Evolutionary conservation across 2,113 vertebrate genomes (phyloP), one percentile per base, ranked within the genome.

Genomic region (Rafetus swinhoei): DNA sequence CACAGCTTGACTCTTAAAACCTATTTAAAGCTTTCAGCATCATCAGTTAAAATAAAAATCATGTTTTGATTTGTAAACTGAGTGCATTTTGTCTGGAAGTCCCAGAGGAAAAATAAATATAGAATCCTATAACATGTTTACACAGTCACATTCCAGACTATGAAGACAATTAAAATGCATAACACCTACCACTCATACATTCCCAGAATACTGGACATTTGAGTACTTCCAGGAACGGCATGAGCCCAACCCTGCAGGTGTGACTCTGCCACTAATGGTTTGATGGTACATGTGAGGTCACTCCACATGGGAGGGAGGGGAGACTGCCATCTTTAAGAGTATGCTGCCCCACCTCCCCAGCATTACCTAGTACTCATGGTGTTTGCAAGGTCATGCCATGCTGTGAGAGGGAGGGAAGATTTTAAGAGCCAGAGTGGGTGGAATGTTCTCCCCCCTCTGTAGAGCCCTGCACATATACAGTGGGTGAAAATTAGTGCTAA

Each of bases 1-100:
- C 8, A 2, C 93, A 95, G 55, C 84, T 85, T 91, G 80, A 88
- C 57, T 94, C 62, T 59, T 72, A 90, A 87, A 88, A 45, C 89
- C 88, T 72, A 32, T n/a, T 92, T 74, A 18, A 65, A 65, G 45
- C 91, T 57, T 81, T 18, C 74, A 62, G 72, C 86, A 35, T 85
- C 87, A 65, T 86, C 90, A 81, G 18, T 88, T 87, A 92, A 87
- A 88, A 55, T 83, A 92, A 94, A 82, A 39, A 94, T 88, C 89
- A 90, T 53, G 35, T 18, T 18, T 32, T 72, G 29, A 77, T 95
- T 94, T 91, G 57, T 93, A 87, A 95, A 90, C 11, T 50, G 45
- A 88, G 80, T 87, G 79, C 62, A 62, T 85, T 93, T 93, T 60
- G n/a, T 93, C 82, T 65, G 79, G 57, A 94, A 60, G 15, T 62